A percentile compares a stretch with the other conserved stretches of the same genome.
phyloP scores from a whole-genome alignment of 2,113 vertebrate species.

The Oncorhynchus tshawytscha region DNA sequence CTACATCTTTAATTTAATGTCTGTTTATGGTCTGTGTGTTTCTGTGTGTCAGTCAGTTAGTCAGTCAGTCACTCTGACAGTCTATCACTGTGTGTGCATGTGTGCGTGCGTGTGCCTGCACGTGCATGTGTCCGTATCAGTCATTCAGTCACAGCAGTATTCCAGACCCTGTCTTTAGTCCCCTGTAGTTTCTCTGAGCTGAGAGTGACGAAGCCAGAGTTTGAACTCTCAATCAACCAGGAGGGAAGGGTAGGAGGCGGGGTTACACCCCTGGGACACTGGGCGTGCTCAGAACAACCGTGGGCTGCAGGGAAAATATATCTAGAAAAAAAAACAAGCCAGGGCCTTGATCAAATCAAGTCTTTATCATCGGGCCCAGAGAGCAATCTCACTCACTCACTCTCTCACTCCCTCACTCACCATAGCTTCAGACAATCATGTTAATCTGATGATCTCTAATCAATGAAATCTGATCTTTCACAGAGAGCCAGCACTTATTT shows the following conservation, averaged over 20 bases:
- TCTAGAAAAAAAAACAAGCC: neutral
- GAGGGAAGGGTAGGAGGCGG: slow-evolving; percentile 17
- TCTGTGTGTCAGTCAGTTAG: no score
- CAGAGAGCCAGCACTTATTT: slow-evolving; percentile 27
- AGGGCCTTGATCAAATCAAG: slow-evolving; percentile 38
- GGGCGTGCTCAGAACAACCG: slow-evolving; percentile 34
- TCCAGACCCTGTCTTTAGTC: slow-evolving; percentile 35
- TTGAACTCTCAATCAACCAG: slow-evolving; percentile 49
- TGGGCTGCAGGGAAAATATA: slow-evolving; percentile 12
- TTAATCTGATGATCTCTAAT: slow-evolving; percentile 3
- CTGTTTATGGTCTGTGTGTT: neutral
- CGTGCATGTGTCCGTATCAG: neutral
- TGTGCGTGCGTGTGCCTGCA: neutral
- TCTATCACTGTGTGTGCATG: no score
- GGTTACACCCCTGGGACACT: slow-evolving; percentile 20
- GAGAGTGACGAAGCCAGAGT: slow-evolving; percentile 36
- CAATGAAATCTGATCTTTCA: neutral
- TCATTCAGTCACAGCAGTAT: slow-evolving; percentile 39
- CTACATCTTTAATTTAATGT: slow-evolving; percentile 19
- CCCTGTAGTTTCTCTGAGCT: slow-evolving; percentile 28
- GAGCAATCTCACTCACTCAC: neutral
- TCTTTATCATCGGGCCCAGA: neutral
- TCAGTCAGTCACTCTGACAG: no score
- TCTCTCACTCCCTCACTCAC: slow-evolving; percentile 22
- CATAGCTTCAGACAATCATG: slow-evolving; percentile 44